Evolutionary conservation across 2,888 invertebrate species (phyloP).

Genomic region (Oscheius onirici): DNA sequence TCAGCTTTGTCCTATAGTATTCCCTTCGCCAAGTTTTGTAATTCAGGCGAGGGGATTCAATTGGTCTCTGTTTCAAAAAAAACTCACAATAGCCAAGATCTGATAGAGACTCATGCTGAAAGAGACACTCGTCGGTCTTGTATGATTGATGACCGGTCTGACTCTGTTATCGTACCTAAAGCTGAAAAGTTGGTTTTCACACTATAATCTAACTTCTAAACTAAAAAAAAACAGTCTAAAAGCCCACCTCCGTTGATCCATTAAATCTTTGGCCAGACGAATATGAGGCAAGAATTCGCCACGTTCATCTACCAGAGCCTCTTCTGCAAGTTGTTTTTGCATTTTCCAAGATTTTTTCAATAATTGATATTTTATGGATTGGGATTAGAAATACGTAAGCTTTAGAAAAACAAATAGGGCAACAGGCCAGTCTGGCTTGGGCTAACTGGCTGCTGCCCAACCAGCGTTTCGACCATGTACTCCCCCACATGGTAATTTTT

Average conservation of each 20-base stretch:
- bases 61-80: too few relatives aligned
- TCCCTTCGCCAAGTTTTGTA: not conserved
- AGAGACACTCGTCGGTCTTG: constrained; percentile 60
- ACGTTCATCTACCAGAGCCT: constrained; percentile 61
- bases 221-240: not conserved
- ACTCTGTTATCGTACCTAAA: constrained; percentile 66
- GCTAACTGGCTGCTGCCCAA: too few relatives aligned
- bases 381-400: too few relatives aligned
- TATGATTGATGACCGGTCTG: constrained; percentile 66
- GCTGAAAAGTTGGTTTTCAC: constrained; percentile 12
- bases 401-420: too few relatives aligned
- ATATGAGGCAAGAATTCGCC: constrained; percentile 70
- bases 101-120: constrained; percentile 70
- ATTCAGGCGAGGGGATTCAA: too few relatives aligned
- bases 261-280: constrained; percentile 68
- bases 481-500: too few relatives aligned
- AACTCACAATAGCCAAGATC: constrained; percentile 65
- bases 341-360: not conserved
- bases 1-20: not conserved
- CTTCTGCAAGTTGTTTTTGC: constrained; percentile 47
- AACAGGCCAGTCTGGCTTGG: too few relatives aligned
- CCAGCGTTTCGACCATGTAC: too few relatives aligned
- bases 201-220: constrained; percentile 1
- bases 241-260: constrained; percentile 59
- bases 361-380: not conserved